Evolutionary conservation across 2,113 vertebrate species (phyloP).

Genomic region (Dasyurus viverrinus): DNA sequence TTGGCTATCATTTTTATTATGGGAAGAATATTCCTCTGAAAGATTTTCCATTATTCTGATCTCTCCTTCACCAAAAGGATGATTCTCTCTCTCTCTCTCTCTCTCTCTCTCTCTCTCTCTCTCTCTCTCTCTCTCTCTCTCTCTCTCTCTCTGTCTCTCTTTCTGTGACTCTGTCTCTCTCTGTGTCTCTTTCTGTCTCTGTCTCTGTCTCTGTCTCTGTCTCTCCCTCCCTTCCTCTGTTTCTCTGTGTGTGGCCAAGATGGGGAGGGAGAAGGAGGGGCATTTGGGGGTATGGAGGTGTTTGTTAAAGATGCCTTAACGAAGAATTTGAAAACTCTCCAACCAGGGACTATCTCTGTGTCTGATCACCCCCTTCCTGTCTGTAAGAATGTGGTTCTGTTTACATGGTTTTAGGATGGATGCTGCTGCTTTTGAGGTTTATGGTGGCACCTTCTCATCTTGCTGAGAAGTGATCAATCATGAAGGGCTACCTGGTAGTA

Average conservation of each 20-base stretch:
- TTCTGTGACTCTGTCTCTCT: no score
- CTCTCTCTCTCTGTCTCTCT: no score
- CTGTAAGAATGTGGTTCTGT: no score
- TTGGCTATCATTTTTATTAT: background rate
- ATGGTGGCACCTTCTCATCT: background rate
- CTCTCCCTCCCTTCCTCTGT: no score
- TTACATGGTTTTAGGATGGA: background rate
- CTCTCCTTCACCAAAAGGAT: background rate
- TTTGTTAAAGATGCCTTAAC: background rate
- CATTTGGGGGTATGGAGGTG: background rate
- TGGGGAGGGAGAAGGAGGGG: background rate
- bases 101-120: no score
- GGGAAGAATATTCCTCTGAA: background rate
- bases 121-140: no score
- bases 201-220: no score
- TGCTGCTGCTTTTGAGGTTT: background rate
- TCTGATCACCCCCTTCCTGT: rapidly evolving
- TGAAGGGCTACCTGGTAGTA: background rate
- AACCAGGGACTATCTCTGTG: background rate
- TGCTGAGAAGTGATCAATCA: background rate
- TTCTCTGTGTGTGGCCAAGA: no score
- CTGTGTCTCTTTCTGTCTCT: no score
- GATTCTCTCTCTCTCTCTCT: no score
- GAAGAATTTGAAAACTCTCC: background rate
- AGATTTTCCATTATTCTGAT: rapidly evolving